A percentile compares a stretch with the other conserved stretches of the same genome.
Conservation (phyloP, 2,797 vertebrate genomes). For the Rallus crepitans region DNA sequence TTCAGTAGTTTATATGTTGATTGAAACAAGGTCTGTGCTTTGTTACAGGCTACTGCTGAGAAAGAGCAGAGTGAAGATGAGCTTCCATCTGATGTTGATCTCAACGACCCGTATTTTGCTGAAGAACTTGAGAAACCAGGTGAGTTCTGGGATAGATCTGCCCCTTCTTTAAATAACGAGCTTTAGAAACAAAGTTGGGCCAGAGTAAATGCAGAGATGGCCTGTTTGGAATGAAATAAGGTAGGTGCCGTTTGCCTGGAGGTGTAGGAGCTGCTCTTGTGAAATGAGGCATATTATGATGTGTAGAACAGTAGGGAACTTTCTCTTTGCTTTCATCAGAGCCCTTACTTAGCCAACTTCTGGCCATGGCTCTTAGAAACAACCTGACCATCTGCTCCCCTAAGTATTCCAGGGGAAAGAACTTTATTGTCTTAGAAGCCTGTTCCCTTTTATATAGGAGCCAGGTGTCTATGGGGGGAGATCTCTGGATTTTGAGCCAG, state of each 20-base stretch:
- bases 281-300: neutral
- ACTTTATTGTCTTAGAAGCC: neutral
- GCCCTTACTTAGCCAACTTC: neutral
- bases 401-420: neutral
- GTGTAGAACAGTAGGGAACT: neutral
- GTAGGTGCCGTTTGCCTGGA: neutral
- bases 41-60: conserved; percentile 70
- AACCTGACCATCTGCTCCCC: neutral
- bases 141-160: conserved; percentile 42
- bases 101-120: conserved; percentile 89
- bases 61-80: conserved; percentile 86
- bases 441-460: neutral
- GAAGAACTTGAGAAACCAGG: conserved; percentile 86
- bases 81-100: conserved; percentile 88
- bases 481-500: neutral
- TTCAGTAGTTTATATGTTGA: neutral
- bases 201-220: neutral
- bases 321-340: neutral
- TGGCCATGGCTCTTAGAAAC: neutral
- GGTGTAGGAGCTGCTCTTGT: neutral
- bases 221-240: neutral
- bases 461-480: neutral
- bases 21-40: neutral
- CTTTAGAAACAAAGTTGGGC: neutral
- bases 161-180: neutral